Conservation (phyloP, 1,140 invertebrate genomes). For the Eumaeus atala region DNA sequence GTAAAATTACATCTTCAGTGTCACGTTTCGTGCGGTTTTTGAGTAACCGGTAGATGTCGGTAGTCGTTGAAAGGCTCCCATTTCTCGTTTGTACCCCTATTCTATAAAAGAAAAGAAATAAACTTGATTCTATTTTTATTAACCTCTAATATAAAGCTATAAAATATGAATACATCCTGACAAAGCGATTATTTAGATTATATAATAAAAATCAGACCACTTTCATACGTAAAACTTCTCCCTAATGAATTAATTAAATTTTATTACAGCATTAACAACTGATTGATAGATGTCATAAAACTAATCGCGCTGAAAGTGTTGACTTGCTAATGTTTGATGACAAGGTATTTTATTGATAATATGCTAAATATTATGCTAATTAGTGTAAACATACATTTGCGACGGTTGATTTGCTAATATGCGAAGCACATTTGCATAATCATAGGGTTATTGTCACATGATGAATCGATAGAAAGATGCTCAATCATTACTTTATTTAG, state of each 20-base stretch:
- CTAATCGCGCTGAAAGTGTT: slow-evolving; percentile 23
- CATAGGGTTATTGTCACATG: slow-evolving; percentile 38
- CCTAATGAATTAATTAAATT: slow-evolving; percentile 62
- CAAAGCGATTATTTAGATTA: too few relatives aligned
- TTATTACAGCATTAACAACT: slow-evolving; percentile 45
- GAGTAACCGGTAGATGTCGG: too few relatives aligned
- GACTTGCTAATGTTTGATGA: slow-evolving; percentile 30
- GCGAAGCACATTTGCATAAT: slow-evolving; percentile 62
- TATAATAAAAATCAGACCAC: slow-evolving; percentile 47
- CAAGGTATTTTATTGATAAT: slow-evolving; percentile 50
- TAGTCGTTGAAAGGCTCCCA: too few relatives aligned
- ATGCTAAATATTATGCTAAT: slow-evolving; percentile 56
- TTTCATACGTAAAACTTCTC: slow-evolving; percentile 32
- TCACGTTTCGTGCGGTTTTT: too few relatives aligned
- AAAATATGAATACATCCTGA: too few relatives aligned
- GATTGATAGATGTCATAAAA: slow-evolving; percentile 64
- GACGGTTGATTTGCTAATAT: slow-evolving; percentile 71
- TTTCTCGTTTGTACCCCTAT: too few relatives aligned
- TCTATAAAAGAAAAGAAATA: too few relatives aligned
- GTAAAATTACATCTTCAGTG: too few relatives aligned
- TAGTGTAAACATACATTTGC: slow-evolving; percentile 68
- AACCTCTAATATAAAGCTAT: too few relatives aligned
- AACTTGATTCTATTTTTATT: too few relatives aligned
- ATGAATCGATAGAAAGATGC: slow-evolving; percentile 45
- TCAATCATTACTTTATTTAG: slow-evolving; percentile 38